Base-by-base conservation (phyloP, 2,113 vertebrate genomes). In the Limanda limanda region DNA sequence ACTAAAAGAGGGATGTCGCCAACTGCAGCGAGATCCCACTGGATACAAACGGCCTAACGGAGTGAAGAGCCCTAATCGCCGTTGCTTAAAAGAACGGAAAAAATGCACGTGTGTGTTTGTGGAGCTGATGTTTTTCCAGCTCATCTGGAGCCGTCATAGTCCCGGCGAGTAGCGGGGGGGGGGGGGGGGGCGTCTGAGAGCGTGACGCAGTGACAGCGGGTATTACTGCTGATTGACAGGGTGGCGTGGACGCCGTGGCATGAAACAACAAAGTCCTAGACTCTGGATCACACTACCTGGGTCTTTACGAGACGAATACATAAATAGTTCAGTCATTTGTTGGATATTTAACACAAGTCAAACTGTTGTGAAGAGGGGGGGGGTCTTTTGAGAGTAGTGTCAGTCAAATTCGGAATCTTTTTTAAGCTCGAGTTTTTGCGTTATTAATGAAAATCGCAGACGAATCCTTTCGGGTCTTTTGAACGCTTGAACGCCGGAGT, bases 81-180 rank as follows among this genome's bases (percentile, higher is more conserved):
- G 56, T 45, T 75, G 68, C 57, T 86, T 81, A n/a, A 76, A 76
- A 87, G 72, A 59, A 61, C 0, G 10, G 77, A 78, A 80, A 31
- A 71, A 86, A 78, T 54, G 60, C 58, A 24, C 4, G 18, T 21
- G 71, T n/a, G 65, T 77, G 81, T 88, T 79, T 79, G 67, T 83
- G 70, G 65, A 78, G 74, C 55, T 78, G 79, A 87, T 90, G 82
- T 92, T 92, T 88, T 89, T 81, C 68, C 83, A 92, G 88, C 78
- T 79, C 75, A 74, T 71, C 73, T 82, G 89, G 90, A 88, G 89
- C 86, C 83, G 2, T 23, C 69, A 0, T 13, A 65, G 83, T 64
- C 82, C 20, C 18, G 3, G 51, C 71, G 54, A 24, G n/a, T 14
- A 62, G 54, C 23, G 62, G 56, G 72, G 23, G 82, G 48, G 55